These are phyloP conservation scores for Graptemys geographica DNA, from an alignment of 2,797 vertebrate genomes.

Conservation along the genomic window DNA sequence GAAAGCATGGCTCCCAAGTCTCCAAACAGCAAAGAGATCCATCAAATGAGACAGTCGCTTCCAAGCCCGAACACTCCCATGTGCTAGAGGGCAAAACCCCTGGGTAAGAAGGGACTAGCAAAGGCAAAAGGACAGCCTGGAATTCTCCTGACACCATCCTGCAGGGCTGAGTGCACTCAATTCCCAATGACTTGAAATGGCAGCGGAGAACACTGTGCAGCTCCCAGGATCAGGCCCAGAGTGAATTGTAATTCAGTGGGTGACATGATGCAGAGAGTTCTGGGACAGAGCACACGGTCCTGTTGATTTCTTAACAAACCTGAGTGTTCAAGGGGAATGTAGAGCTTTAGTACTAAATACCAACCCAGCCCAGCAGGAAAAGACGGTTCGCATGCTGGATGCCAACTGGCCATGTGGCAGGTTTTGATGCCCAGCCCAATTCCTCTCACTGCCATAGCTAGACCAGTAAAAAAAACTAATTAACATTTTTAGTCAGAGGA, in stretches of 20 bases:
- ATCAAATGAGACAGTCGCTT: rapidly evolving
- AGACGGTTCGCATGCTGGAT: neutral
- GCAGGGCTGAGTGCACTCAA: neutral
- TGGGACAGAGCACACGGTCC: neutral
- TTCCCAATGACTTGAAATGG: neutral
- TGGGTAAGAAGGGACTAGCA: neutral
- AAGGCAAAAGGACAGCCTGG: neutral
- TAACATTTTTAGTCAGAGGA: neutral
- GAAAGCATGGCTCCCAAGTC: neutral
- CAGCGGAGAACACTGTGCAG: neutral
- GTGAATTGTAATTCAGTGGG: neutral
- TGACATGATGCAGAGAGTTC: rapidly evolving
- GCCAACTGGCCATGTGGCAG: neutral
- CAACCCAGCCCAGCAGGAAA: neutral
- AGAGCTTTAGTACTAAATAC: rapidly evolving
- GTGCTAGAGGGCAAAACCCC: neutral
- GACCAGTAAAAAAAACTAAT: neutral
- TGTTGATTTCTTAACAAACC: rapidly evolving
- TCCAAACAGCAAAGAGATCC: neutral
- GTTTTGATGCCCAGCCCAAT: neutral
- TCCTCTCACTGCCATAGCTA: rapidly evolving
- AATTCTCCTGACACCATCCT: neutral
- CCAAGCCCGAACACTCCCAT: neutral
- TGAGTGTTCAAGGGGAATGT: neutral
- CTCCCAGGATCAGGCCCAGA: neutral